Percentiles rank a stretch among this genome's conserved stretches.
phyloP scores from a whole-genome alignment of 2,888 invertebrate species.

The Drosophila macrospina region DNA sequence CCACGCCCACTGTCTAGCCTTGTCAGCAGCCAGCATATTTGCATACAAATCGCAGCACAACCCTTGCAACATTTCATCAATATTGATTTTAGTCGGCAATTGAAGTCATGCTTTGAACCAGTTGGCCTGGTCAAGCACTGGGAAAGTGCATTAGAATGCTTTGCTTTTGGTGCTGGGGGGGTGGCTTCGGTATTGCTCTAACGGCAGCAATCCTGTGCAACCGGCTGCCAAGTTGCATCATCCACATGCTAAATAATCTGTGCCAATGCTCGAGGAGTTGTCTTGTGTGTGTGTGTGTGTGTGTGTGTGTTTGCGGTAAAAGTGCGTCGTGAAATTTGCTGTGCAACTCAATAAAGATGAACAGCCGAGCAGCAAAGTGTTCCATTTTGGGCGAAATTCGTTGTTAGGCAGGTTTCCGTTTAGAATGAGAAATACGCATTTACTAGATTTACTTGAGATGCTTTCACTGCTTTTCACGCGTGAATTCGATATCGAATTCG shows the following conservation, averaged over 20 bases:
- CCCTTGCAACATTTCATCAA: constrained; percentile 30
- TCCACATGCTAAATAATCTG: constrained; percentile 22
- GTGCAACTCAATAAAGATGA: constrained; percentile 15
- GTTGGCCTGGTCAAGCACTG: constrained; percentile 19
- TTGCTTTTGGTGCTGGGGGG: neutral
- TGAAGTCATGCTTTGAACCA: constrained; percentile 43
- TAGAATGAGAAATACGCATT: constrained; percentile 37
- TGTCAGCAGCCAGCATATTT: constrained; percentile 20
- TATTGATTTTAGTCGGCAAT: constrained; percentile 20
- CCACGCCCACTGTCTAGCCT: constrained; percentile 37
- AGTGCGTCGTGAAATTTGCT: constrained; percentile 61
- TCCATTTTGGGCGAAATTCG: constrained; percentile 59
- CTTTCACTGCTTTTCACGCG: constrained; percentile 62
- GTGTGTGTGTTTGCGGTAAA: constrained; percentile 48
- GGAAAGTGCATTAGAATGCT: constrained; percentile 34
- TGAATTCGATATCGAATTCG: constrained; percentile 22
- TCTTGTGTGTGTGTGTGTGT: neutral
- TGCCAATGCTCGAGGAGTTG: constrained; percentile 34
- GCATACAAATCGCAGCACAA: constrained; percentile 10
- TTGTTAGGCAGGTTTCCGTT: constrained; percentile 39
- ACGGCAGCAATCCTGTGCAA: constrained; percentile 47
- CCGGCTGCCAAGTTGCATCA: constrained; percentile 61
- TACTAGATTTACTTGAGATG: constrained; percentile 20
- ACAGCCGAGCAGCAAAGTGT: constrained; percentile 26
- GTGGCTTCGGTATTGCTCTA: neutral